Percentiles rank a stretch among this genome's conserved stretches.
Conservation (phyloP, 2,797 vertebrate species). For the Hybognathus amarus region DNA sequence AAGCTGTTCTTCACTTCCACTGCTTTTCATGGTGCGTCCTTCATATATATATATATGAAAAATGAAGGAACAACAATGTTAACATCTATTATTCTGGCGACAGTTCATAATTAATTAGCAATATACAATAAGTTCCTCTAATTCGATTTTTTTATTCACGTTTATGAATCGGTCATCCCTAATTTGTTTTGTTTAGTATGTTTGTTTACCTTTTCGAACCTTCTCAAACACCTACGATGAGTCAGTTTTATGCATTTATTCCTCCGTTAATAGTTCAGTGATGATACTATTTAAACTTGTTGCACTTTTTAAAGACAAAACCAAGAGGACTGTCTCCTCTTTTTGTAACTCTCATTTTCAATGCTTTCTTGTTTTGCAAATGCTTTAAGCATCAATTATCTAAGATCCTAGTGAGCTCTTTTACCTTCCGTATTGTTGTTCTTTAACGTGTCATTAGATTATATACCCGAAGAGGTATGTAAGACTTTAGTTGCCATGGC, state of each 20-base stretch:
- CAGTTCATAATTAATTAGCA: constrained; percentile 40
- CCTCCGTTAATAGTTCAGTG: constrained; percentile 70
- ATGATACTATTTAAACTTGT: constrained; percentile 79
- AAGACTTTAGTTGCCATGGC: constrained; percentile 61
- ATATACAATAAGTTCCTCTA: constrained; percentile 23
- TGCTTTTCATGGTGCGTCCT: constrained; percentile 6
- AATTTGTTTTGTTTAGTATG: constrained; percentile 35
- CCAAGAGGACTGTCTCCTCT: constrained; percentile 66
- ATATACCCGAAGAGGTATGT: constrained; percentile 33
- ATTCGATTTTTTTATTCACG: constrained; percentile 34
- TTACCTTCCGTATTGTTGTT: constrained; percentile 45
- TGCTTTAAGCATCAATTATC: constrained; percentile 36
- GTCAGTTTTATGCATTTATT: constrained; percentile 74
- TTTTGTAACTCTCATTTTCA: constrained; percentile 69
- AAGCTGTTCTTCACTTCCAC: constrained; percentile 30
- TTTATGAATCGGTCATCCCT: constrained; percentile 23
- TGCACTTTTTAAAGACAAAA: constrained; percentile 76
- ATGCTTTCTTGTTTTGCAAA: constrained; percentile 48
- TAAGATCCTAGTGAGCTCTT: constrained; percentile 18
- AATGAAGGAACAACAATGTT: constrained; percentile 38
- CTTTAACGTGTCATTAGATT: constrained; percentile 36
- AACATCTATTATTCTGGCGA: constrained; percentile 33
- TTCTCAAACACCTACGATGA: not conserved
- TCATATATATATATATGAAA: constrained; percentile 7
- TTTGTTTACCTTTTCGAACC: constrained; percentile 28